Conservation (phyloP, 2,888 invertebrate species). For the Nasonia oneida region DNA sequence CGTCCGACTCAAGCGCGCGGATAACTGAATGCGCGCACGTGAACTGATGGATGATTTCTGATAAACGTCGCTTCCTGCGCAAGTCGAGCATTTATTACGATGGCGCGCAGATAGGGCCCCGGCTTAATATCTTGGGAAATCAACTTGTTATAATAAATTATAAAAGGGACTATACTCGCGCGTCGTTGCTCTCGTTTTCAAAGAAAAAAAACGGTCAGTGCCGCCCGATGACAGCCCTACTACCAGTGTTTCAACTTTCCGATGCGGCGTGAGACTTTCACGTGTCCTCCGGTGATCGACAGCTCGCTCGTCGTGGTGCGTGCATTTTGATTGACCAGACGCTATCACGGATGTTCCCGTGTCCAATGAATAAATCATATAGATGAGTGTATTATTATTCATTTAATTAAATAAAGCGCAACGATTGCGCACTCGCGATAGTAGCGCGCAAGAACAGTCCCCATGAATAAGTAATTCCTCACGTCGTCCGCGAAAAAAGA, state of each 20-base stretch:
- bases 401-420: neutral
- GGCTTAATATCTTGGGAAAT: conserved; percentile 57
- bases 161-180: conserved; percentile 52
- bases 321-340: neutral
- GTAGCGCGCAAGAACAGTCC: neutral
- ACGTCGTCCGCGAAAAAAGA: conserved; percentile 4
- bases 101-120: conserved; percentile 38
- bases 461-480: conserved; percentile 20
- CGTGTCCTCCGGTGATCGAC: neutral
- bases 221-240: neutral
- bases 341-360: neutral
- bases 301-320: neutral
- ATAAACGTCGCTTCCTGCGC: conserved; percentile 64
- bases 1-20: conserved; percentile 26
- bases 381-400: neutral
- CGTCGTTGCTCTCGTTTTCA: conserved; percentile 23
- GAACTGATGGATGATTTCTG: conserved; percentile 64
- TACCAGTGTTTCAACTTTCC: neutral
- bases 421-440: neutral
- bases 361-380: conserved; percentile 5
- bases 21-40: conserved; percentile 62
- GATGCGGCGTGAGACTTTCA: neutral
- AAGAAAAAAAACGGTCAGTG: conserved; percentile 20
- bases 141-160: conserved; percentile 62
- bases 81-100: conserved; percentile 60